Base-by-base conservation (phyloP, 1,140 invertebrate genomes). In the Amyelois transitella region DNA sequence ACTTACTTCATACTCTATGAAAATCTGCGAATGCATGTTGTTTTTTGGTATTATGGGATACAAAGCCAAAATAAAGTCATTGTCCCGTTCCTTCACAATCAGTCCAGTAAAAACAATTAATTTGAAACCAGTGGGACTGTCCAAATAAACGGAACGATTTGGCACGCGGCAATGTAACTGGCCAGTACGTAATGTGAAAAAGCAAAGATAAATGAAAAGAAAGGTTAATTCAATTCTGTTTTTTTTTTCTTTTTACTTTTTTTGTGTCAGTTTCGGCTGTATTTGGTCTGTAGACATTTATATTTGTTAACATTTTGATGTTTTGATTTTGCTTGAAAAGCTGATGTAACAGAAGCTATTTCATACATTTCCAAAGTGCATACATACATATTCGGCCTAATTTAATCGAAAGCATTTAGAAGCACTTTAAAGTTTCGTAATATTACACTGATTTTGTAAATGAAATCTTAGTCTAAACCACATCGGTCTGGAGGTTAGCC, bases 231-330 rank as follows among this genome's bases (percentile, higher is more conserved):
- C 43, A 45, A 45, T 45, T 45, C n/a, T 19, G 43, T 45, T 45
- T 45, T 45, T 45, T n/a, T 45, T 45, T 45, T 28, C 25, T 45
- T 45, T n/a, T 20, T 45, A 2, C 32, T 45, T 45, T 20, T 45
- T 18, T 4, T n/a, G 43, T 20, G 7, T 5, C 4, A 19, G n/a
- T 20, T 19, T 8, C n/a, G 18, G 0, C 18, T 6, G 5, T 45
- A n/a, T 20, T 18, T 19, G 18, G 43, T 18, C 43, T 19, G 43
- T 45, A 8, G 2, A 20, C 5, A 12, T 20, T 45, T 45, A 19
- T 44, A 18, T 18, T 18, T 45, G 18, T 45, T 19, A 18, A 18
- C 8, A 18, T 44, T 44, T 44, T 44, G 12, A 28, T 28, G 17
- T 44, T 44, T 44, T 44, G 7, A 18, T 44, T 18, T 4, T 44